Base-by-base conservation (phyloP, 1,140 invertebrate species). In the Caenorhabditis brenneri region DNA sequence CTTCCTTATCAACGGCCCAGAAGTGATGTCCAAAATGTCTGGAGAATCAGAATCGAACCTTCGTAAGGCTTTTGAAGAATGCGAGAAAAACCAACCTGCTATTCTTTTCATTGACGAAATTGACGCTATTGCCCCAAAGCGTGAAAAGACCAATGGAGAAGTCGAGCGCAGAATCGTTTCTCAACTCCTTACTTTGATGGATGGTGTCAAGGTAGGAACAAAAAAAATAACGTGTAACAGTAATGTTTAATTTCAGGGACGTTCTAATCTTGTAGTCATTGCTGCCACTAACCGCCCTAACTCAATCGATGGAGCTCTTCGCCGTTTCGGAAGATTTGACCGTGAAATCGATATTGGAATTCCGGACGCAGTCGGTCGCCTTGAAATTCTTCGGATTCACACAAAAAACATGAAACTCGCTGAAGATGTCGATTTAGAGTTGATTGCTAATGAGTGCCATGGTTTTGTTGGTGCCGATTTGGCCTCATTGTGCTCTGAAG, bases 341-440 rank as follows among this genome's bases (percentile, higher is more conserved):
- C 94, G 85, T 29, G 85, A 86, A 84, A 83, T 86, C 49, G 85
- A 99, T 92, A 99, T 99, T 91, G 97, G 97, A 80, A 99, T 99
- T 90, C 98, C 98, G 0, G 98, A 99, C 93, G 95, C 97, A 6
- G 98, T 96, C 87, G 98, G 98, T 19, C 94, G 98, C 65, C 92
- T 99, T 29, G 97, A 99, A 93, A 96, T 99, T 87, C 93, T 99
- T 46, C 94, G 97, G 87, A 99, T 99, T 89, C 97, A 99, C 91
- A 99, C 97, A 10, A 99, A 99, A 93, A 99, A 99, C 91, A 99
- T 99, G 98, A 99, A 97, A 92, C 93, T 99, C 22, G 95, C 94
- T 42, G 97, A 99, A 88, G 97, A 99, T 92, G 97, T 99, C 9
- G 96, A 99, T 92, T 92, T 99, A 22, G 97, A 99, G 93, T 95